A percentile compares a stretch with the other conserved stretches of the same genome.
These are phyloP conservation scores for Drosophila mulleri DNA, from an alignment of 2,888 invertebrate genomes.

Conservation along the genomic window DNA sequence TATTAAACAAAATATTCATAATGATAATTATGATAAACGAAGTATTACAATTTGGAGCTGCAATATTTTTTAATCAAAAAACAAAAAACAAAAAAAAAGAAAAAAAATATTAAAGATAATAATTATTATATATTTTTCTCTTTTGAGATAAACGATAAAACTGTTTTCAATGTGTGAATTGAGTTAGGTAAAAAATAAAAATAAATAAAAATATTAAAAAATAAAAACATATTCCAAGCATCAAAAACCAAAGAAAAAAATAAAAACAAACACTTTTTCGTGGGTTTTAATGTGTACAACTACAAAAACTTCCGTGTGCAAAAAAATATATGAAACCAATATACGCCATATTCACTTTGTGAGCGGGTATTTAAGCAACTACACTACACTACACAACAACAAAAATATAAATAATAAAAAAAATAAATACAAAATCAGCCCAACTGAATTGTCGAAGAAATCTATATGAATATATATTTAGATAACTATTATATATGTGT, in stretches of 20 bases:
- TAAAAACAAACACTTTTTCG: slow-evolving; percentile 54
- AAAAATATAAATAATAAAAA: slow-evolving; percentile 64
- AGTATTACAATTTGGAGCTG: slow-evolving; percentile 79
- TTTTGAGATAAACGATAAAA: slow-evolving; percentile 78
- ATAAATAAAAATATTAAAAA: slow-evolving; percentile 24
- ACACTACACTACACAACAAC: slow-evolving; percentile 30
- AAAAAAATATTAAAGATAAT: slow-evolving; percentile 66
- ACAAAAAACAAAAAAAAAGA: slow-evolving; percentile 5
- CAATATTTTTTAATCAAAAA: slow-evolving; percentile 80
- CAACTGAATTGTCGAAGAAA: slow-evolving; percentile 74
- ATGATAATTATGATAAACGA: slow-evolving; percentile 52
- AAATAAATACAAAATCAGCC: slow-evolving; percentile 47
- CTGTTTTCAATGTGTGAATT: slow-evolving; percentile 79
- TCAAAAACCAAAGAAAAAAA: slow-evolving; percentile 66
- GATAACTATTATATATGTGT: slow-evolving; percentile 76
- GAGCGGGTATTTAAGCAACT: slow-evolving; percentile 13
- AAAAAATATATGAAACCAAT: slow-evolving; percentile 28
- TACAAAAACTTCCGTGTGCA: slow-evolving; percentile 71
- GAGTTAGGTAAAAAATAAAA: slow-evolving; percentile 58
- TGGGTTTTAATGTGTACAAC: slow-evolving; percentile 74
- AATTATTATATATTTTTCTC: slow-evolving; percentile 82
- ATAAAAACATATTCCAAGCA: slow-evolving; percentile 71
- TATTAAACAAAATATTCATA: slow-evolving; percentile 14
- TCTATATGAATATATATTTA: slow-evolving; percentile 78
- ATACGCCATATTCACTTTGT: slow-evolving; percentile 6